phyloP scores from a whole-genome alignment of 2,797 vertebrate species.

The Jordanella pulchra region DNA sequence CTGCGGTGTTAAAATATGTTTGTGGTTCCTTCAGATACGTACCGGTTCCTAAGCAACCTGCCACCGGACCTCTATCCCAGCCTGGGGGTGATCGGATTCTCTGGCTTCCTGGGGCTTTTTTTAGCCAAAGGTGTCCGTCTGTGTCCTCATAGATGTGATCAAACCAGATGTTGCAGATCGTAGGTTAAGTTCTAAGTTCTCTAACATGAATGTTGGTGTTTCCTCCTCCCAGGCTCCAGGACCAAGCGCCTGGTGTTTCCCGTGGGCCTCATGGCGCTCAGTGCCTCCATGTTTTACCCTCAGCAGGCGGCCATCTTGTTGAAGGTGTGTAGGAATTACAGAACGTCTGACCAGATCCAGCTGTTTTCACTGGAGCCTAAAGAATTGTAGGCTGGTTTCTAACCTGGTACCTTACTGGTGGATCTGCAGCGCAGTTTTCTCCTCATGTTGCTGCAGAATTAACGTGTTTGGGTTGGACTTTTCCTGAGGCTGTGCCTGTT shows the following conservation, averaged over 20 bases:
- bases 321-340: constrained; percentile 72
- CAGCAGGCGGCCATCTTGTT: constrained; percentile 84
- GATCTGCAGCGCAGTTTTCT: no score
- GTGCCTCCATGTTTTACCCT: constrained; percentile 91
- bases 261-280: constrained; percentile 85
- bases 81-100: constrained; percentile 87
- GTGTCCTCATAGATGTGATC: not conserved
- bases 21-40: constrained; percentile 74
- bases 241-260: constrained; percentile 89
- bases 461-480: no score
- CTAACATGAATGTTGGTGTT: no score
- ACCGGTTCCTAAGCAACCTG: constrained; percentile 85
- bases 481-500: no score
- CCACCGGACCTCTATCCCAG: constrained; percentile 90
- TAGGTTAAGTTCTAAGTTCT: no score
- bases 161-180: not conserved
- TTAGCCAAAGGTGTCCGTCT: constrained; percentile 85
- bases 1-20: not conserved
- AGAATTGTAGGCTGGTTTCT: no score
- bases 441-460: no score
- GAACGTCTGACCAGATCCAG: no score
- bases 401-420: no score
- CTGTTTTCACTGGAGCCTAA: no score
- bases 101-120: constrained; percentile 89
- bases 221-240: constrained; percentile 82